Percentiles rank a stretch among this genome's conserved stretches.
Conservation (phyloP, 2,113 vertebrate genomes). For the Brachypteracias leptosomus region DNA sequence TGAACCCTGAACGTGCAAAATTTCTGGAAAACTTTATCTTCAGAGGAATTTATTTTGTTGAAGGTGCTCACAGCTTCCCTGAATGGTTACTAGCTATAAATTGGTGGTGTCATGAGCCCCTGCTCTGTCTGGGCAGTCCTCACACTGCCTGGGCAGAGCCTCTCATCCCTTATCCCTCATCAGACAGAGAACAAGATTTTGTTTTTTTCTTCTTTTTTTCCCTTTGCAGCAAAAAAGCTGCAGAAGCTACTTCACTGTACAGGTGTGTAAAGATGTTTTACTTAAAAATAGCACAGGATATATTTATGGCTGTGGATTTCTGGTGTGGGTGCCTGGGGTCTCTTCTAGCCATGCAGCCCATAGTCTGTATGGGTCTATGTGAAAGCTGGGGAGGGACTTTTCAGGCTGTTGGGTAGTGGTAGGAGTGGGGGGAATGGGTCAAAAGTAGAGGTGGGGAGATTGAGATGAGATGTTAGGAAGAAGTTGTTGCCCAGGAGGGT, state of each 20-base stretch:
- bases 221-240: background rate
- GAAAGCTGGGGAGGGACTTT: too few species aligned
- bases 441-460: too few species aligned
- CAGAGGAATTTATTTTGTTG: background rate
- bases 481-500: too few species aligned
- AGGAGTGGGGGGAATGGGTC: too few species aligned
- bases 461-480: too few species aligned
- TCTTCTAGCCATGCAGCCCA: background rate
- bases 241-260: background rate
- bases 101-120: background rate
- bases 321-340: background rate
- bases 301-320: background rate
- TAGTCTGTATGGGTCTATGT: background rate
- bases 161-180: background rate
- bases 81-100: background rate
- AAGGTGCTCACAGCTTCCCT: background rate
- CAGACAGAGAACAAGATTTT: background rate
- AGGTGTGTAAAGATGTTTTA: background rate
- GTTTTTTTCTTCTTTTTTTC: too few species aligned
- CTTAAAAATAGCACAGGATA: background rate
- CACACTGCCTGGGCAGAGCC: background rate
- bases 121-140: background rate
- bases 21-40: background rate
- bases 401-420: too few species aligned
- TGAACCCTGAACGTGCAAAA: accelerated